Base-by-base conservation (phyloP, 2,797 vertebrate genomes). In the Aplochiton taeniatus region DNA sequence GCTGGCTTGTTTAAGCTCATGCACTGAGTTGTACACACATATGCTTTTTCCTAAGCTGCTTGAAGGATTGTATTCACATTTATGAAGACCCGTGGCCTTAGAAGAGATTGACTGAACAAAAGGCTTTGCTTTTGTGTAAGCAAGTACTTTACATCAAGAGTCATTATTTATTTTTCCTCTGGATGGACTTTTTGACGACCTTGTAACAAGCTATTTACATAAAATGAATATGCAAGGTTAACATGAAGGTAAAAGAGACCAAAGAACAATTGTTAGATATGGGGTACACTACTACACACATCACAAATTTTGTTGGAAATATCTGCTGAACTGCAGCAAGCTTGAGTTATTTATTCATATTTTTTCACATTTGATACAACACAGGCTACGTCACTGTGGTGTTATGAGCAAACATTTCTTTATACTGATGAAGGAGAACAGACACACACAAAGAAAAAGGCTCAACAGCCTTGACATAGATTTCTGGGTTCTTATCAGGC, bases 251-350 rank as follows among this genome's bases (percentile, higher is more conserved):
- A 72, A 80, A 89, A 74, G 81, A 90, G 89, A 92, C 92, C 92
- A 93, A 93, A 93, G 92, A 93, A 89, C 88, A 90, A 89, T 83
- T 73, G 82, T 91, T 86, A 87, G 75, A 85, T 82, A 83, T 78
- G 74, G 90, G 79, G 76, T 82, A 83, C 67, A 62, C 78, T 69
- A 72, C 42, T 63, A 69, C 43, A 78, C 64, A 46, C 50, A 19
- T 62, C n/a, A 63, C 61, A 49, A 75, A 19, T 78, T 83, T 63
- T 73, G 65, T 83, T 83, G 55, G 57, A 72, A 76, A 78, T 58
- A 73, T 82, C 75, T 47, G 61, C 74, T n/a, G 44, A 65, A 61
- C 58, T 77, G 74, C 63, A 70, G 50, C 51, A 60, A 75, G 57
- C 59, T 72, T 72, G 66, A 68, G 58, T 81, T 81, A 75, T 81